phyloP scores from a whole-genome alignment of 2,888 invertebrate species.

The Chrysomela aeneicollis region DNA sequence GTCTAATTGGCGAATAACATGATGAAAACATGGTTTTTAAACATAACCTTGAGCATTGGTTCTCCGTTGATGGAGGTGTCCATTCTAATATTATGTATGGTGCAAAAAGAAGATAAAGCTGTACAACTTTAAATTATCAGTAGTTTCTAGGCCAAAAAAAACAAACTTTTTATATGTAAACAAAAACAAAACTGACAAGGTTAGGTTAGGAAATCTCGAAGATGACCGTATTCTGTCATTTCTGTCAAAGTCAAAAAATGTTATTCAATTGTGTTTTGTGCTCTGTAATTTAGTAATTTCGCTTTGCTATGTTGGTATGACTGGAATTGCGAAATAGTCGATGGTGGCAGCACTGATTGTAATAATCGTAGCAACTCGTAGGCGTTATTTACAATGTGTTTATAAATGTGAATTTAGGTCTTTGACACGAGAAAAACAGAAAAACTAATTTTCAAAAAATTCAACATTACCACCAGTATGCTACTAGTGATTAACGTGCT shows the following conservation, averaged over 20 bases:
- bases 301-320: too few species aligned
- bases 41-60: background rate
- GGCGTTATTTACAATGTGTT: constrained; percentile 54
- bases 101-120: background rate
- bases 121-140: background rate
- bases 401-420: constrained; percentile 53
- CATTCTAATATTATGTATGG: background rate
- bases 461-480: constrained; percentile 16
- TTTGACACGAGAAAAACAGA: constrained; percentile 50
- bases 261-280: too few species aligned
- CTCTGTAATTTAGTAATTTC: too few species aligned
- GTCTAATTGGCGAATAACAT: background rate
- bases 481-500: background rate
- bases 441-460: background rate
- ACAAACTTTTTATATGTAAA: too few species aligned
- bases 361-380: constrained; percentile 43
- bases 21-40: background rate
- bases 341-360: constrained; percentile 17
- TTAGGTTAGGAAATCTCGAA: too few species aligned
- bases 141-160: background rate
- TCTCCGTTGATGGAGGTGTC: background rate
- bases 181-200: too few species aligned
- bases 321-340: background rate
- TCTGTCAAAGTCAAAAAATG: too few species aligned
- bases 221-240: too few species aligned